A percentile compares a stretch with the other conserved stretches of the same genome.
These are phyloP conservation scores for Cepaea nemoralis DNA, from an alignment of 1,140 invertebrate species.

Conservation along the genomic window DNA sequence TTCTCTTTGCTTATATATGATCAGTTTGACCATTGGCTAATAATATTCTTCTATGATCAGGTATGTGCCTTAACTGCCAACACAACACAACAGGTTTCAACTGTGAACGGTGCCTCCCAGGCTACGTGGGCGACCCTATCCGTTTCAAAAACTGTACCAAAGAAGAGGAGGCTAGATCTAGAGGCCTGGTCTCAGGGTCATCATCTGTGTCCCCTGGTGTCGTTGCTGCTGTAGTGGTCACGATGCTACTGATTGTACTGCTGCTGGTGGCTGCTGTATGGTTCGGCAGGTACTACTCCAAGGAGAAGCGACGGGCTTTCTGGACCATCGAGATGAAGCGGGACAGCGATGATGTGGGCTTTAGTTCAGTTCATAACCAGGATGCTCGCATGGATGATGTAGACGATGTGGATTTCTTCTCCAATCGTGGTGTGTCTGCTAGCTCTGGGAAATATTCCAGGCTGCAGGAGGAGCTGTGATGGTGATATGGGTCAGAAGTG, in stretches of 20 bases:
- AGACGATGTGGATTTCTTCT: conserved; percentile 52
- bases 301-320: conserved; percentile 47
- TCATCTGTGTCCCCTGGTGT: conserved; percentile 38
- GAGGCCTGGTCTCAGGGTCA: not conserved
- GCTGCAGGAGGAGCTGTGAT: not conserved
- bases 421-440: conserved; percentile 41
- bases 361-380: conserved; percentile 54
- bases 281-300: conserved; percentile 45
- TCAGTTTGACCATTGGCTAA: no score
- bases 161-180: not conserved
- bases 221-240: conserved; percentile 50
- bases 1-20: no score
- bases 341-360: conserved; percentile 59
- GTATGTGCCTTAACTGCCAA: conserved; percentile 49
- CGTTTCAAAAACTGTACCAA: conserved; percentile 46
- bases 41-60: conserved; percentile 37
- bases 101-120: conserved; percentile 53
- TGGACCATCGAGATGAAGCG: conserved; percentile 59
- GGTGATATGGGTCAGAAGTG: no score
- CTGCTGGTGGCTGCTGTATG: conserved; percentile 47
- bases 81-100: conserved; percentile 57
- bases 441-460: not conserved
- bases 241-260: conserved; percentile 46
- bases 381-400: conserved; percentile 25
- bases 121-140: conserved; percentile 50